Evolutionary conservation across 2,888 invertebrate species (phyloP).

Genomic region (Tillus elongatus): DNA sequence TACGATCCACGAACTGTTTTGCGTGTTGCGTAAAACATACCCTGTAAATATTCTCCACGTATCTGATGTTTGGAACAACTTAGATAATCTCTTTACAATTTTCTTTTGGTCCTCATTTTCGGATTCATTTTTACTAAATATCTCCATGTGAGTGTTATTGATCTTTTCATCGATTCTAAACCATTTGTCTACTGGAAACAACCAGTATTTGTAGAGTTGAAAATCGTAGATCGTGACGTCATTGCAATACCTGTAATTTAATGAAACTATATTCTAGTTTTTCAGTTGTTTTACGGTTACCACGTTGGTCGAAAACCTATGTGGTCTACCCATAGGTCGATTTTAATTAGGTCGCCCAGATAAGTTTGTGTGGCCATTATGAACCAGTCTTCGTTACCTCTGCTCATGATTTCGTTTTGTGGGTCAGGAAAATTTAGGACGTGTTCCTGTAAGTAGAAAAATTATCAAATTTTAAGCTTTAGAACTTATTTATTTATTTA

Average conservation of each 20-base stretch:
- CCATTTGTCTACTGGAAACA: neutral
- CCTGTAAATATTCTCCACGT: too few species aligned
- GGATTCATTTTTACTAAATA: too few species aligned
- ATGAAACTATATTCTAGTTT: neutral
- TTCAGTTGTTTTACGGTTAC: constrained; percentile 20
- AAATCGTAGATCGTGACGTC: neutral
- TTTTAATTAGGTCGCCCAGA: constrained; percentile 25
- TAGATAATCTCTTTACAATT: too few species aligned
- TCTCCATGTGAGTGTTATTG: too few species aligned
- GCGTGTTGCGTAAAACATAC: too few species aligned
- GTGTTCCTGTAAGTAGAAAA: constrained; percentile 23
- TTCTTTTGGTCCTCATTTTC: too few species aligned
- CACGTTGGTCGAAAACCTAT: constrained; percentile 26
- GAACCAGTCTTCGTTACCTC: constrained; percentile 27
- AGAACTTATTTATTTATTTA: too few species aligned
- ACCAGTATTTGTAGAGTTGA: neutral
- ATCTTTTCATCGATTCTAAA: neutral
- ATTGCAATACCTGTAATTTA: neutral
- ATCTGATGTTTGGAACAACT: too few species aligned
- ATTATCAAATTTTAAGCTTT: neutral
- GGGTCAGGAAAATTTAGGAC: constrained; percentile 32
- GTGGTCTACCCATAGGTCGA: constrained; percentile 29
- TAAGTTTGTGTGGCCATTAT: constrained; percentile 24
- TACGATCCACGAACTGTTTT: too few species aligned
- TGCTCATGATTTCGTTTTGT: constrained; percentile 24